Conservation (phyloP, 2,888 invertebrate species). For the Coenonympha arcania region DNA sequence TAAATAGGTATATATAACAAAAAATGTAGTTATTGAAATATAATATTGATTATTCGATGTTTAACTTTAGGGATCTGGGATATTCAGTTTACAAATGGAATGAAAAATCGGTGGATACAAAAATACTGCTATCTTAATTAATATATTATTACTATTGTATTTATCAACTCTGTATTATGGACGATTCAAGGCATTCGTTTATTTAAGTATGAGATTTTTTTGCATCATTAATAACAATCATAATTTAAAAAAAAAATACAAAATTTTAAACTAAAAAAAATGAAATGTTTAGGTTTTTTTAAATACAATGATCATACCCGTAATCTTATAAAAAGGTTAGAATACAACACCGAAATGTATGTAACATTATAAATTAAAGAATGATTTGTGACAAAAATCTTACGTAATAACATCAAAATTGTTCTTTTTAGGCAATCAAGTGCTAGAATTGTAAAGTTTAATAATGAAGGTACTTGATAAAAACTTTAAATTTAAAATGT, state of each 20-base stretch:
- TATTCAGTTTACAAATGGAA: conserved; percentile 34
- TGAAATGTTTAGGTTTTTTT: conserved; percentile 2
- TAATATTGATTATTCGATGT: conserved; percentile 1
- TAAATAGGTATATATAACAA: no score
- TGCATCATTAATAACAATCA: no score
- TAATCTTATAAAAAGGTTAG: conserved; percentile 25
- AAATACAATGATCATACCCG: conserved; percentile 32
- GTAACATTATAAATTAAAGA: neutral
- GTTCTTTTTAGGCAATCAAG: neutral
- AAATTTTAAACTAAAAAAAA: neutral
- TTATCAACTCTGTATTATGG: no score
- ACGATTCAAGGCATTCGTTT: no score
- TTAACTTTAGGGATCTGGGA: conserved; percentile 2
- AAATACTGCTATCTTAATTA: conserved; percentile 38
- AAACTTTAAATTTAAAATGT: no score
- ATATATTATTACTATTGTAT: neutral
- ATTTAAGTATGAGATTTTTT: no score
- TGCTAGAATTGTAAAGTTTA: neutral
- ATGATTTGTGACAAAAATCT: conserved; percentile 20
- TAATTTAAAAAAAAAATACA: conserved; percentile 2
- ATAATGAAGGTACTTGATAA: conserved; percentile 2
- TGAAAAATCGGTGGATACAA: conserved; percentile 50
- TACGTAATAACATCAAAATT: neutral
- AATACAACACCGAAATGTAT: conserved; percentile 3
- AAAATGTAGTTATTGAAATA: no score